Percentiles rank a stretch among this genome's conserved stretches.
Conservation (phyloP, 2,113 vertebrate genomes). For the Mormyrus lacerda region DNA sequence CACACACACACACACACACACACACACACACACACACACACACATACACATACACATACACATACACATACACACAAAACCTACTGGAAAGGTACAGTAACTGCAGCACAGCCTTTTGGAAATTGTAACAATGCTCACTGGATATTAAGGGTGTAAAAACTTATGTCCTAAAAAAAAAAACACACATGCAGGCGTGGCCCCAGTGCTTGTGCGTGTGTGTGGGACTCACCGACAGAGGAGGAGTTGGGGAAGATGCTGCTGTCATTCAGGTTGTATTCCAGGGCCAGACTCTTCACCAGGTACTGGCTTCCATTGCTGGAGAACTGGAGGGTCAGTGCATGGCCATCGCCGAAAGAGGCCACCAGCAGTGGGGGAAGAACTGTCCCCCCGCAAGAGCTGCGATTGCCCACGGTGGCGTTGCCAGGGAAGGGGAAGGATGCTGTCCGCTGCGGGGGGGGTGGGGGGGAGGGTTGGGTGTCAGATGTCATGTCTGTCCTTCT, state of each 20-base stretch:
- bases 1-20: no score
- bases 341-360: slow-evolving; percentile 62
- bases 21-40: not conserved
- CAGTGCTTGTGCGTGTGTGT: not conserved
- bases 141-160: not conserved
- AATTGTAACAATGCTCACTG: not conserved
- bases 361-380: slow-evolving; percentile 45
- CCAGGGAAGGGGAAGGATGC: slow-evolving; percentile 54
- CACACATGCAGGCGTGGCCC: not conserved
- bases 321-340: slow-evolving; percentile 66
- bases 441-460: slow-evolving; percentile 43
- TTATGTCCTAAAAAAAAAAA: not conserved
- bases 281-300: slow-evolving; percentile 54
- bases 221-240: slow-evolving; percentile 60
- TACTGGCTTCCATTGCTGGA: slow-evolving; percentile 56
- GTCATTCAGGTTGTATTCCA: slow-evolving; percentile 79
- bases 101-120: not conserved
- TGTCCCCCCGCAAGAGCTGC: slow-evolving; percentile 64
- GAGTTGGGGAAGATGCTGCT: slow-evolving; percentile 61
- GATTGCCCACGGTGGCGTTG: slow-evolving; percentile 48
- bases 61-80: not conserved
- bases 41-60: accelerated
- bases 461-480: not conserved
- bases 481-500: not conserved
- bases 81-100: not conserved